Evolutionary conservation across 2,888 invertebrate species (phyloP), one percentile per base, ranked within the genome.

Genomic region (Hypomecis punctinalis): DNA sequence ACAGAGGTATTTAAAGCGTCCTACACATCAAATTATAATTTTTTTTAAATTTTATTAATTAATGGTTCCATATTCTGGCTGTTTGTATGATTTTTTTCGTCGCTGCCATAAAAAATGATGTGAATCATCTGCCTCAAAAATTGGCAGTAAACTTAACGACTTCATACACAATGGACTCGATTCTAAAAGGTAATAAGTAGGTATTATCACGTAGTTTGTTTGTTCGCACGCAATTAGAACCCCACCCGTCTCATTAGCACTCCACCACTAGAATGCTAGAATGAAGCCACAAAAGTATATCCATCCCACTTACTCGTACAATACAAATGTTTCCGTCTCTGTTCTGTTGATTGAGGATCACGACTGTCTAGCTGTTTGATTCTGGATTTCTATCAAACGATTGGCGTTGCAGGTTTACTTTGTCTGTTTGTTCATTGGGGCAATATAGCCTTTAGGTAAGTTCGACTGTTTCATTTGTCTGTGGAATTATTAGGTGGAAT

Each of bases 151-250:
- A 63, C 35, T 47, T 52, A 48, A 59, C 43, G 45, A 63, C 58
- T 37, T 48, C 33, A 57, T 53, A 49, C 51, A 47, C 53, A 13
- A 49, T 54, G 13, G 10, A 59, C 8, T 49, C 13, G 13, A 60
- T 60, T 51, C 64, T 70, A 70, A 74, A 72, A 74, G 63, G 66
- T 66, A 68, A 69, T 72, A 76, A 85, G 82, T 89, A 88, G 85
- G 85, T 89, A 89, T 88, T 86, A 88, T 85, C 86, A 84, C 82
- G 71, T 85, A 84, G 83, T 86, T 84, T 88, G 86, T 87, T 85
- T 88, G 86, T 90, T 89, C 88, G 85, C 89, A 86, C 87, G 87
- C 90, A 91, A 91, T 91, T 91, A 91, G 89, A 86, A 79, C 85
- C 86, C 82, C 86, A 82, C 84, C 86, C 81, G 89, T 82, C 87